phyloP scores from a whole-genome alignment of 2,888 invertebrate species.

The Sarcophaga caerulescens region DNA sequence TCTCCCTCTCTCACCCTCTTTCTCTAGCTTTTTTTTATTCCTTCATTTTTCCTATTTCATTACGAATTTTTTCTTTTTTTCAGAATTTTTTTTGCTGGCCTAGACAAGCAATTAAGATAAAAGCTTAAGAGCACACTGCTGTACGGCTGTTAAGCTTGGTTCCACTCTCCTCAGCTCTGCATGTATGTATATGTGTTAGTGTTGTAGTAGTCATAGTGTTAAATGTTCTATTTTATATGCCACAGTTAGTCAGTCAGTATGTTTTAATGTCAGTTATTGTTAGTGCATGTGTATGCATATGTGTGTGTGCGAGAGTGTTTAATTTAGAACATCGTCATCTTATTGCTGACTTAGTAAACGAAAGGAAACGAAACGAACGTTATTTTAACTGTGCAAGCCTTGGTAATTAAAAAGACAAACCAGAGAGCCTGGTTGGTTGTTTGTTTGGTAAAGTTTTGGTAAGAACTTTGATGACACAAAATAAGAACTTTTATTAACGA shows the following conservation, averaged over 20 bases:
- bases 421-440: no score
- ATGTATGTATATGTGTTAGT: constrained; percentile 20
- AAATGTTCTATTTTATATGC: not conserved
- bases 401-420: no score
- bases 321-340: no score
- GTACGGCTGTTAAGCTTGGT: constrained; percentile 37
- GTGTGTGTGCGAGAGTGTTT: no score
- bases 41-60: constrained; percentile 6
- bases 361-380: no score
- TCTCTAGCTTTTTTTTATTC: not conserved
- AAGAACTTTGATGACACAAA: no score
- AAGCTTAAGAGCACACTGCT: constrained; percentile 62
- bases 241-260: not conserved
- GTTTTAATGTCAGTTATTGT: not conserved
- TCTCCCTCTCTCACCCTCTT: no score
- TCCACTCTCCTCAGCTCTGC: not conserved
- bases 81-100: constrained; percentile 14
- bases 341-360: no score
- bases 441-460: no score
- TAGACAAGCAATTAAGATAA: constrained; percentile 71
- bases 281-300: not conserved
- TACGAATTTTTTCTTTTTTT: constrained; percentile 5
- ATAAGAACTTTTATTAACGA: no score
- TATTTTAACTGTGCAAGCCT: no score
- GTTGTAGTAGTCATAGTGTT: not conserved